Base-by-base conservation (phyloP, 2,888 invertebrate genomes). In the Apodemia mormo region DNA sequence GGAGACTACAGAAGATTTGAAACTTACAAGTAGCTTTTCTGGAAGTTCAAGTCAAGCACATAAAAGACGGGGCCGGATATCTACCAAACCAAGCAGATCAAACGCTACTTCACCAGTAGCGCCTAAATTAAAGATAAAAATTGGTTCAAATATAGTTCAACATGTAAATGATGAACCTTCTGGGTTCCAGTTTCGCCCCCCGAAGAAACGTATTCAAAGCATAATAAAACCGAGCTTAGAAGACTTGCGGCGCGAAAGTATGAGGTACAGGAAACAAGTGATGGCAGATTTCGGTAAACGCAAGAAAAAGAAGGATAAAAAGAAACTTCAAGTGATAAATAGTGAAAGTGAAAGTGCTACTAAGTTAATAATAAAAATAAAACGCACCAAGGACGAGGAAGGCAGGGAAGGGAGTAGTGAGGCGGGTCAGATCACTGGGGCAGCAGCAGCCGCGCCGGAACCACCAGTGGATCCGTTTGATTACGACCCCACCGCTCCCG, bases 201-300 rank as follows among this genome's bases (percentile, higher is more conserved):
- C 97, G 1, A 98, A 98, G 88, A 98, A 98, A 83, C 95, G 97
- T 22, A 85, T 96, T 40, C 93, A 95, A 56, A 94, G 91, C 71
- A 93, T 94, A 74, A 95, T 94, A 22, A 95, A 94, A 73, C 96
- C 96, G 0, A 96, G 96, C 73, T 95, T 97, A 75, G 97, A 97
- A 85, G 97, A 97, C 81, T 87, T 97, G 67, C 96, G 96, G 74
- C 95, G 97, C 2, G 97, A 97, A 80, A 97, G 96, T 78, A 97
- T 98, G 97, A 97, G 97, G 82, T 98, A 95, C 86, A 94, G 98
- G 22, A 95, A 96, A 74, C 95, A 95, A 94, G 96, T 98, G 3
- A 97, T 97, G 96, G 97, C 97, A 5, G 96, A 96, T 80, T 97
- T 97, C 81, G 96, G 87, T 74, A 90, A 92, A 76, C 89, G 89